phyloP scores from a whole-genome alignment of 1,140 invertebrate genomes.

The Monochamus saltuarius region DNA sequence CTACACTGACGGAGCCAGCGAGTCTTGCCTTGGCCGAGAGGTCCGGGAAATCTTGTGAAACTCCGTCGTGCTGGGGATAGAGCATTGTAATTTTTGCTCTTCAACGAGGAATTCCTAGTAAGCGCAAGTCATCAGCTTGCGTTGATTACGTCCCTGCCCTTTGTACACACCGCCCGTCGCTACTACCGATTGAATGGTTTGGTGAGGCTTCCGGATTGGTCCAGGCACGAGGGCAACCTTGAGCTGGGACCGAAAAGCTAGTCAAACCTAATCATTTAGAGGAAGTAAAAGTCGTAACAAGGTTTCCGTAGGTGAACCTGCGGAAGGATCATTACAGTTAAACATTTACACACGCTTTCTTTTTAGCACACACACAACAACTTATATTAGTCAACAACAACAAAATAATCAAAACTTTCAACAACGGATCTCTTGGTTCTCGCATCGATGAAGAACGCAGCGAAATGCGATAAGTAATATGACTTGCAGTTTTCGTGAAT shows the following conservation, averaged over 20 bases:
- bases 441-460: conserved; percentile 80
- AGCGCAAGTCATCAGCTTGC: conserved; percentile 76
- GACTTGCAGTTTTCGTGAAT: conserved; percentile 72
- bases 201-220: conserved; percentile 60
- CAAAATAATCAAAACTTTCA: no score
- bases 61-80: conserved; percentile 80
- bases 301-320: no score
- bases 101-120: conserved; percentile 78
- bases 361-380: conserved; percentile 62
- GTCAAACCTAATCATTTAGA: no score
- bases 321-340: no score
- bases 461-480: conserved; percentile 73
- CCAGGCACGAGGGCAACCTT: conserved; percentile 54
- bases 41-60: conserved; percentile 74
- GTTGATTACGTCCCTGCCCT: no score
- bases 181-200: conserved; percentile 84
- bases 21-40: conserved; percentile 64
- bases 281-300: no score
- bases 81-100: conserved; percentile 77
- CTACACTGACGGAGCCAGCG: conserved; percentile 45
- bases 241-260: conserved; percentile 50
- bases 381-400: no score
- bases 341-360: conserved; percentile 77
- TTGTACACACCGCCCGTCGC: no score
- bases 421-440: conserved; percentile 72